A percentile compares a stretch with the other conserved stretches of the same genome.
These are phyloP conservation scores for Pavo muticus DNA, from an alignment of 2,113 vertebrate genomes.

Conservation along the genomic window DNA sequence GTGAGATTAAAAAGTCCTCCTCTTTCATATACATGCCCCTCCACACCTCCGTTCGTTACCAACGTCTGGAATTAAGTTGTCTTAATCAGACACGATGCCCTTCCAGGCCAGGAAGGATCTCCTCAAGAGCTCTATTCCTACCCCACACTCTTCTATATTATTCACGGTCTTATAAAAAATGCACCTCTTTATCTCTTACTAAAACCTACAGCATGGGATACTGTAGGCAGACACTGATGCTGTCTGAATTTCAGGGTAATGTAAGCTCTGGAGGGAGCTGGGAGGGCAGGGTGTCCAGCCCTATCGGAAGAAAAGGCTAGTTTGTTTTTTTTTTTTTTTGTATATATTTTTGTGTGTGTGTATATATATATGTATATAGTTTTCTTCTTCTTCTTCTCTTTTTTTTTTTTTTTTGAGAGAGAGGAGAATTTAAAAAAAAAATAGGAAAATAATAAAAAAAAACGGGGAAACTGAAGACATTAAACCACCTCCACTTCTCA, in stretches of 20 bases:
- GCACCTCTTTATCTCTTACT: background rate
- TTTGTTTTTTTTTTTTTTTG: background rate
- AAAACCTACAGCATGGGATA: background rate
- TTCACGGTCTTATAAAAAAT: background rate
- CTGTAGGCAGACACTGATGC: background rate
- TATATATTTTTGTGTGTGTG: background rate
- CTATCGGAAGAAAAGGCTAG: background rate
- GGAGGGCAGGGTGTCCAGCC: background rate
- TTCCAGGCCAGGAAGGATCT: background rate
- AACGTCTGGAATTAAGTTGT: background rate
- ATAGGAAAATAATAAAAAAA: background rate
- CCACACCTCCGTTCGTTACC: background rate
- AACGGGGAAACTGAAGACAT: background rate
- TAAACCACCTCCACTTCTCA: background rate
- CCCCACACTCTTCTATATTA: background rate
- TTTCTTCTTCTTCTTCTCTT: too few relatives aligned
- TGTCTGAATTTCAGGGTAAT: background rate
- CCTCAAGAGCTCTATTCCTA: background rate
- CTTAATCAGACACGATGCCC: background rate
- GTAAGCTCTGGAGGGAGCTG: background rate
- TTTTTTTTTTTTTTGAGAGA: background rate
- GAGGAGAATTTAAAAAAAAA: background rate
- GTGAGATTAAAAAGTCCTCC: conserved; percentile 14
- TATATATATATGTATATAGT: too few relatives aligned
- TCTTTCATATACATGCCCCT: background rate